Conservation (phyloP, 2,113 vertebrate species). For the Lontra canadensis region DNA sequence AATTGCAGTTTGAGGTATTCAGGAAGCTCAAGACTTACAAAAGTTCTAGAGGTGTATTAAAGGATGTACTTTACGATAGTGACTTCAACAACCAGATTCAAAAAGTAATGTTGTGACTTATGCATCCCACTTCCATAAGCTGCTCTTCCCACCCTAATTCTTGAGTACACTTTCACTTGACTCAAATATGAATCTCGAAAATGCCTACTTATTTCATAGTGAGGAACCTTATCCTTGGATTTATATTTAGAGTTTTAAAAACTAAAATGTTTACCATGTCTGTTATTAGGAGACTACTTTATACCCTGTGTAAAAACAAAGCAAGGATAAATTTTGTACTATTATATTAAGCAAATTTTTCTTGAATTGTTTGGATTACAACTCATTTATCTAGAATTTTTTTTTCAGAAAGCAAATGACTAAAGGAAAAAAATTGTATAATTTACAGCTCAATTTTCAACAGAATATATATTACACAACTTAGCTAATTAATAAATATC, state of each 20-base stretch:
- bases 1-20: background rate
- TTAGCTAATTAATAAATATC: slow-evolving; percentile 6
- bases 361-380: background rate
- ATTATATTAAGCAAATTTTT: background rate
- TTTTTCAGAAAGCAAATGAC: background rate
- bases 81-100: slow-evolving; percentile 16
- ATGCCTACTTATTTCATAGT: background rate
- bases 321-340: background rate
- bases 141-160: background rate
- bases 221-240: background rate
- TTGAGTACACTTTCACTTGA: background rate
- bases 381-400: background rate
- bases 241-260: background rate
- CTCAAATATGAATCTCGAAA: background rate
- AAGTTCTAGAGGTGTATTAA: background rate
- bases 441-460: background rate
- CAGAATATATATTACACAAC: background rate
- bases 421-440: background rate
- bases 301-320: background rate
- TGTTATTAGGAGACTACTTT: background rate
- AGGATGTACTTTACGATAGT: background rate
- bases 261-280: background rate
- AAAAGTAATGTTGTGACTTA: background rate
- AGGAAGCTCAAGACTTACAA: background rate
- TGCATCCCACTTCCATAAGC: background rate